Conservation (phyloP, 2,888 invertebrate genomes). For the Athripsodes cinereus region DNA sequence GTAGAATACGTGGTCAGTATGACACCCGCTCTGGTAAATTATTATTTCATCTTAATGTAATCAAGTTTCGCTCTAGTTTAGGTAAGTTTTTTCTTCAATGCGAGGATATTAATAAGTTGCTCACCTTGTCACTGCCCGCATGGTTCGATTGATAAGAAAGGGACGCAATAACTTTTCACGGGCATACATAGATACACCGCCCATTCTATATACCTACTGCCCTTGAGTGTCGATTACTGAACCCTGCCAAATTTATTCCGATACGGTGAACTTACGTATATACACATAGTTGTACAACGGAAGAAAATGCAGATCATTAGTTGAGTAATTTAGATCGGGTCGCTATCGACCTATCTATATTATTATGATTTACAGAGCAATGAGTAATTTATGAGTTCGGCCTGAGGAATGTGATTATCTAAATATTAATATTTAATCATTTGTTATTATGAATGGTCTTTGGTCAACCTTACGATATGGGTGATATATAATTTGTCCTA, state of each 20-base stretch:
- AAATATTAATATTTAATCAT: too few species aligned
- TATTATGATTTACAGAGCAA: too few species aligned
- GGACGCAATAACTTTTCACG: not conserved
- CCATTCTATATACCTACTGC: not conserved
- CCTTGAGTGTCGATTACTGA: slow-evolving; percentile 18
- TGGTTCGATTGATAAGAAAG: not conserved
- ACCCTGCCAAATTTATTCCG: slow-evolving; percentile 13
- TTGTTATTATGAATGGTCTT: too few species aligned
- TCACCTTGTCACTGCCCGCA: slow-evolving; percentile 18
- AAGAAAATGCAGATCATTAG: too few species aligned
- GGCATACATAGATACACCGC: not conserved
- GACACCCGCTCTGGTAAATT: slow-evolving; percentile 8
- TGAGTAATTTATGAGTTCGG: too few species aligned
- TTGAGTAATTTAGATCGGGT: too few species aligned
- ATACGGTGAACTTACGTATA: too few species aligned
- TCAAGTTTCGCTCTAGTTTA: slow-evolving; percentile 24
- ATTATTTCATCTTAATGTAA: slow-evolving; percentile 23
- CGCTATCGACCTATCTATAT: too few species aligned
- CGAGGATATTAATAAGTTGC: slow-evolving; percentile 16
- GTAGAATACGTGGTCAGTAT: slow-evolving; percentile 2
- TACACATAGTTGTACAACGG: too few species aligned
- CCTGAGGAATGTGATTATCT: too few species aligned
- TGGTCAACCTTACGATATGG: too few species aligned
- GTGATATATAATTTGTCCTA: too few species aligned
- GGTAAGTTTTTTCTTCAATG: slow-evolving; percentile 14